Conservation (phyloP, 1,140 invertebrate genomes). For the Batillaria attramentaria region DNA sequence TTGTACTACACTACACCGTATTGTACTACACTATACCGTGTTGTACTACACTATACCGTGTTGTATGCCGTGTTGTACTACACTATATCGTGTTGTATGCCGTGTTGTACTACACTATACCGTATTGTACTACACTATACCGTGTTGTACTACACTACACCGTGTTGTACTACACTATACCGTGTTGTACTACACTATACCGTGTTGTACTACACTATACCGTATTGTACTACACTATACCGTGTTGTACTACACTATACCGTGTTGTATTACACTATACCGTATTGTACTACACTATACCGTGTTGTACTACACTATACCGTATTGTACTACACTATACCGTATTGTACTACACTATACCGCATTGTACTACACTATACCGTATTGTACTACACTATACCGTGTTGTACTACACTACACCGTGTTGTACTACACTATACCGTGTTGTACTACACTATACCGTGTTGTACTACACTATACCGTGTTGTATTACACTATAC, state of each 20-base stretch:
- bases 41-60: background rate
- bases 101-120: background rate
- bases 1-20: background rate
- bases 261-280: background rate
- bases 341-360: background rate
- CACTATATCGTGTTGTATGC: background rate
- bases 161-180: background rate
- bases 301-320: background rate
- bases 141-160: background rate
- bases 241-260: background rate
- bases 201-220: background rate
- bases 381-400: background rate
- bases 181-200: background rate
- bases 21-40: background rate
- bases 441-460: background rate
- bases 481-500: slow-evolving; percentile 9
- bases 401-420: background rate
- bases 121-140: background rate
- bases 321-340: background rate
- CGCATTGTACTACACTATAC: background rate
- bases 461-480: background rate
- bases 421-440: background rate
- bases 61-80: background rate
- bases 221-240: background rate
- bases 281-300: background rate